Evolutionary conservation across 2,113 vertebrate genomes (phyloP).

Genomic region (Hyperoodon ampullatus): DNA sequence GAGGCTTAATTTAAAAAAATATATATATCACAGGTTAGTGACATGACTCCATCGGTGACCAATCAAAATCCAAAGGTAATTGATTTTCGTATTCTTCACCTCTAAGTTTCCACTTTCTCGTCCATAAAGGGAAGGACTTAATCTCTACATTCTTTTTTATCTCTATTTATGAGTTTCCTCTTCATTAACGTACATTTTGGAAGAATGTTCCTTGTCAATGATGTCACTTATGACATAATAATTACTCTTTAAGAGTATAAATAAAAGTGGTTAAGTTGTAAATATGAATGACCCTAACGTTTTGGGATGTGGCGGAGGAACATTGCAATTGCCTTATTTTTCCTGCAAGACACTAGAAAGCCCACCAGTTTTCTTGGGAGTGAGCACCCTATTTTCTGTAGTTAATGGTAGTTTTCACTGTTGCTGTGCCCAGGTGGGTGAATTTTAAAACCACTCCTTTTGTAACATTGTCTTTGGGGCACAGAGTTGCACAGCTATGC

Average conservation of each 20-base stretch:
- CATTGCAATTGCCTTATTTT: not conserved
- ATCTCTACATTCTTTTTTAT: not conserved
- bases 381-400: not conserved
- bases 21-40: not conserved
- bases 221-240: not conserved
- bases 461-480: not conserved
- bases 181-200: not conserved
- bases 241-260: not conserved
- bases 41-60: not conserved
- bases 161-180: not conserved
- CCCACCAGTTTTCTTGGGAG: not conserved
- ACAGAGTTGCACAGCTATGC: not conserved
- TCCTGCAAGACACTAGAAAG: not conserved
- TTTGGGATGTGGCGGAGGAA: not conserved
- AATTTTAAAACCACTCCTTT: not conserved
- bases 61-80: not conserved
- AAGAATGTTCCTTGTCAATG: not conserved
- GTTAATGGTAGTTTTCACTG: not conserved
- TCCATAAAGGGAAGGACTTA: not conserved
- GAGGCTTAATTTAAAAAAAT: not conserved
- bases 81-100: slow-evolving; percentile 7
- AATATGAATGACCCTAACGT: not conserved
- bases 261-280: not conserved
- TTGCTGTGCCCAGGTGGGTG: not conserved
- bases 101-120: not conserved